These are phyloP conservation scores for Rhinolophus sinicus DNA, from an alignment of 2,113 vertebrate genomes.

Conservation along the genomic window DNA sequence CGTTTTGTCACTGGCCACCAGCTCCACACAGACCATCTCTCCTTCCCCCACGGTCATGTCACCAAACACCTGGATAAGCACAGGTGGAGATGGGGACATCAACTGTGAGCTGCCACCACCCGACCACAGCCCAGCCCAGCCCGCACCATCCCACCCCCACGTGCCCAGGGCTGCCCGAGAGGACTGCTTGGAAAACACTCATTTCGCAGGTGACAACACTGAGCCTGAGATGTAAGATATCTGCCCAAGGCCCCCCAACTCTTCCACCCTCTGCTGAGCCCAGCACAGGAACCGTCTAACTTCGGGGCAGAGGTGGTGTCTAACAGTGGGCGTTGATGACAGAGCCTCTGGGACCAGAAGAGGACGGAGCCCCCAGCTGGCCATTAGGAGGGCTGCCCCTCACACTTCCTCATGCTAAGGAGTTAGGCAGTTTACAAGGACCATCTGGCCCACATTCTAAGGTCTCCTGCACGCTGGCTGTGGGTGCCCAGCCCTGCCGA, in stretches of 20 bases:
- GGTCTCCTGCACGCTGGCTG: not conserved
- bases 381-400: rapidly evolving
- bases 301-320: rapidly evolving
- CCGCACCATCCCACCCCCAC: not conserved
- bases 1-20: constrained; percentile 97
- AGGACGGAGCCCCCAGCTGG: rapidly evolving
- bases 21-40: constrained; percentile 99
- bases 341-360: not conserved
- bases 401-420: too few relatives aligned
- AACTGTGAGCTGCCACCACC: rapidly evolving
- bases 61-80: constrained; percentile 90
- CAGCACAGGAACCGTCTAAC: not conserved
- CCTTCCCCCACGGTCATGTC: constrained; percentile 99
- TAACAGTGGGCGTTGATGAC: rapidly evolving
- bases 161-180: rapidly evolving
- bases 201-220: rapidly evolving
- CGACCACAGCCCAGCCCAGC: rapidly evolving
- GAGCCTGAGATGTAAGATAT: rapidly evolving
- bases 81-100: rapidly evolving
- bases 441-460: rapidly evolving
- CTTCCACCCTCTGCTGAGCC: rapidly evolving
- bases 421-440: rapidly evolving
- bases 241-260: not conserved
- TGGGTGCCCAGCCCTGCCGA: rapidly evolving
- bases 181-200: rapidly evolving